Base-by-base conservation (phyloP, 2,113 vertebrate species). In the Oceanodroma tethys region DNA sequence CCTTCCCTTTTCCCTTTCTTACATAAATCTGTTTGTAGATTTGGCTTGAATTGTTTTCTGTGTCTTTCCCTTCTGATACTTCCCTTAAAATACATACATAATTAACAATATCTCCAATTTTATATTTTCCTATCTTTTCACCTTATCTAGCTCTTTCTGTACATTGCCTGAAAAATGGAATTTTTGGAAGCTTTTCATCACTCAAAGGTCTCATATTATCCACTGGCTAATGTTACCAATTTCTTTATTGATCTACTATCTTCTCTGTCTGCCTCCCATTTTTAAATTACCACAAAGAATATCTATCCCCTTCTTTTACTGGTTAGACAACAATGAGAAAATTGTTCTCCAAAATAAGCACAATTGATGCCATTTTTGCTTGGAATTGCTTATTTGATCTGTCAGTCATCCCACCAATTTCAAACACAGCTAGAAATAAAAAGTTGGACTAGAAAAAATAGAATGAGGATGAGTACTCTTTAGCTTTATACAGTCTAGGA, bases 191-290 rank as follows among this genome's bases (percentile, higher is more conserved):
- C 15, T 73, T 95, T 91, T 85, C 66, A 92, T 62, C n/a, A 27
- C 82, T 86, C 23, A 58, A 20, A 88, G 30, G 18, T 90, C 66
- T 95, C 53, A 11, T 70, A 26, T 90, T 86, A 92, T 95, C 36
- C 2, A 1, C 47, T 4, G 6, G 68, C 43, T 95, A 91, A 68
- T 6, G 1, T 81, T 85, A 72, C 90, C 42, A 47, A 93, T 95
- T 95, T 95, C 71, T 90, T 87, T 89, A 92, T 95, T 95, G 95
- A 95, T 95, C 90, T 94, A 13, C 47, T 86, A 19, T 55, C 67
- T 83, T 91, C 67, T 88, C 92, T 92, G 50, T 92, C 75, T 90
- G 47, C 20, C 59, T 97, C 95, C 72, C 76, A 48, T 84, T 93
- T 95, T 91, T 81, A 89, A 86, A 38, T 43, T 72, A 81, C 71